Conservation (phyloP, 92 coral and sea anemone genomes). For the Micromussa lordhowensis region DNA sequence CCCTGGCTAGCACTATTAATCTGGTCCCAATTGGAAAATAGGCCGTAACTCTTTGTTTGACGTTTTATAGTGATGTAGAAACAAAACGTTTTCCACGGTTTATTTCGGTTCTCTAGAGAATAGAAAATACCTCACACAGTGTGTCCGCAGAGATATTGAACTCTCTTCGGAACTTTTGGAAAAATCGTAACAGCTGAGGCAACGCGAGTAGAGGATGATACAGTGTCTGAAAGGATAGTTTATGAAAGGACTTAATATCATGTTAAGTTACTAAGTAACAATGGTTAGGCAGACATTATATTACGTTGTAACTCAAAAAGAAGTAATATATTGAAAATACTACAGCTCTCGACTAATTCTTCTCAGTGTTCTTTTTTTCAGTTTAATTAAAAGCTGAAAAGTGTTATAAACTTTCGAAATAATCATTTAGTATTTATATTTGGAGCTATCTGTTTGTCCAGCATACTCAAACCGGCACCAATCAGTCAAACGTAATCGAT, state of each 20-base stretch:
- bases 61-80: neutral
- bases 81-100: neutral
- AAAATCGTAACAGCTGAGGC: neutral
- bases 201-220: neutral
- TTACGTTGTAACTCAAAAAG: neutral
- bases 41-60: neutral
- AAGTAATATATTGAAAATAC: neutral
- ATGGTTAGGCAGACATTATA: neutral
- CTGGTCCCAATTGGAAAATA: neutral
- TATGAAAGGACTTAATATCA: neutral
- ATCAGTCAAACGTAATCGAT: neutral
- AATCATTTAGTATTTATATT: neutral
- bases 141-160: neutral
- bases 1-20: neutral
- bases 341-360: neutral
- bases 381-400: neutral
- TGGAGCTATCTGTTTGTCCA: neutral
- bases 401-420: neutral
- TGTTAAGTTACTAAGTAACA: neutral
- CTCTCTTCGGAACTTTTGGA: neutral
- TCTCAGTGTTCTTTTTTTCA: too few relatives aligned
- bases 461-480: neutral
- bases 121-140: neutral
- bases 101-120: neutral
- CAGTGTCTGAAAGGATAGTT: neutral